Percentiles rank a stretch among this genome's conserved stretches.
Conservation (phyloP, 2,113 vertebrate genomes). For the Pseudois nayaur region DNA sequence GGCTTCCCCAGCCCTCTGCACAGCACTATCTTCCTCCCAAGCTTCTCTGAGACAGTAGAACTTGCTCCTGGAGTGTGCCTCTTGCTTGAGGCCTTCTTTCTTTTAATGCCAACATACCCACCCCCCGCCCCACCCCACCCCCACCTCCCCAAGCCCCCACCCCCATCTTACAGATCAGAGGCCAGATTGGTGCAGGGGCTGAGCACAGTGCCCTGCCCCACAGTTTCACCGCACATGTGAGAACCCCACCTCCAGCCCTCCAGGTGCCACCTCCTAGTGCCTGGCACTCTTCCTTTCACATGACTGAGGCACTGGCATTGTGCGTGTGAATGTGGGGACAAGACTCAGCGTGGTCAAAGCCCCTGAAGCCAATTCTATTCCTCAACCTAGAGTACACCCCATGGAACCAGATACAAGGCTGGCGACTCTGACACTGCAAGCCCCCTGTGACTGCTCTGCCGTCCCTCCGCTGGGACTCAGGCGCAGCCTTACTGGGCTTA, state of each 20-base stretch:
- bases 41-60: neutral
- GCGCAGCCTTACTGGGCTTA: neutral
- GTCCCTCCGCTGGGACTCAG: neutral
- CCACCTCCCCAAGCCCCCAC: no score
- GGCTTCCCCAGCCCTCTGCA: neutral
- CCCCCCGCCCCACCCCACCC: no score
- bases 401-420: neutral
- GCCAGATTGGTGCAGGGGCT: neutral
- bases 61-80: neutral
- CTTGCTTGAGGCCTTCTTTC: neutral
- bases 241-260: no score
- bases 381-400: neutral
- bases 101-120: neutral
- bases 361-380: neutral
- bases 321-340: neutral
- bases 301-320: neutral
- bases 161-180: neutral
- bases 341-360: neutral
- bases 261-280: accelerated
- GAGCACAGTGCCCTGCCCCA: neutral
- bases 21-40: neutral
- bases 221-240: neutral
- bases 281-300: neutral
- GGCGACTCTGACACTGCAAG: neutral
- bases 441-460: neutral